These are phyloP conservation scores for Dexiosoma caninum DNA, from an alignment of 2,888 invertebrate species.

Conservation along the genomic window DNA sequence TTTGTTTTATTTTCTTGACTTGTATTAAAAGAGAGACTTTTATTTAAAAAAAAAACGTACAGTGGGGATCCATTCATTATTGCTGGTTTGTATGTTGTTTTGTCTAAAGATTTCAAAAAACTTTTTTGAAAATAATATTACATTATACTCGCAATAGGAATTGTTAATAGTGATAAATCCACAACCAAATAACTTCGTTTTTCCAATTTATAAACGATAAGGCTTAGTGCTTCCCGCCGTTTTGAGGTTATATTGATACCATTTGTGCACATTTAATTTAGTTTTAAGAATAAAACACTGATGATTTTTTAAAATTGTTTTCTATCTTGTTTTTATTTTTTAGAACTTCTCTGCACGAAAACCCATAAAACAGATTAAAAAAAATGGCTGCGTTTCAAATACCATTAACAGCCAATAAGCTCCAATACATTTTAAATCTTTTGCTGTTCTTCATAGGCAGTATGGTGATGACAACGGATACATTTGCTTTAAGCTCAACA, in stretches of 20 bases:
- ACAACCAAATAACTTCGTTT: too few relatives aligned
- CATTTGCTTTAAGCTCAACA: constrained; percentile 22
- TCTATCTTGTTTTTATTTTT: neutral
- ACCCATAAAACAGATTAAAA: neutral
- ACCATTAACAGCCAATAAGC: neutral
- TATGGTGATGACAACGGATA: constrained; percentile 16
- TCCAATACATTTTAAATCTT: constrained; percentile 26
- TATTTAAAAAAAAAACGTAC: constrained; percentile 27
- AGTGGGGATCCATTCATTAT: constrained; percentile 32
- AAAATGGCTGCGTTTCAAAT: constrained; percentile 13
- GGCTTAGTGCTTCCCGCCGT: too few relatives aligned
- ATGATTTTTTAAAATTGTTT: neutral
- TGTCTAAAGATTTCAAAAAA: constrained; percentile 23
- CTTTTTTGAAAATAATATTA: constrained; percentile 17
- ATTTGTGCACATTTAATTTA: too few relatives aligned
- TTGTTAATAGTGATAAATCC: constrained; percentile 27
- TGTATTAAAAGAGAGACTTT: constrained; percentile 17
- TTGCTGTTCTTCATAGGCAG: constrained; percentile 31
- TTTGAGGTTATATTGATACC: too few relatives aligned
- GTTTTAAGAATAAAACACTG: too few relatives aligned
- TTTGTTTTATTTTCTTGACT: constrained; percentile 12
- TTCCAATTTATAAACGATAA: too few relatives aligned
- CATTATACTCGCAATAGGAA: neutral
- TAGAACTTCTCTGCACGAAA: neutral
- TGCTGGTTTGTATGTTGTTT: neutral